These are phyloP conservation scores for Dendroctonus ponderosae DNA, from an alignment of 1,140 invertebrate species.

Conservation along the genomic window DNA sequence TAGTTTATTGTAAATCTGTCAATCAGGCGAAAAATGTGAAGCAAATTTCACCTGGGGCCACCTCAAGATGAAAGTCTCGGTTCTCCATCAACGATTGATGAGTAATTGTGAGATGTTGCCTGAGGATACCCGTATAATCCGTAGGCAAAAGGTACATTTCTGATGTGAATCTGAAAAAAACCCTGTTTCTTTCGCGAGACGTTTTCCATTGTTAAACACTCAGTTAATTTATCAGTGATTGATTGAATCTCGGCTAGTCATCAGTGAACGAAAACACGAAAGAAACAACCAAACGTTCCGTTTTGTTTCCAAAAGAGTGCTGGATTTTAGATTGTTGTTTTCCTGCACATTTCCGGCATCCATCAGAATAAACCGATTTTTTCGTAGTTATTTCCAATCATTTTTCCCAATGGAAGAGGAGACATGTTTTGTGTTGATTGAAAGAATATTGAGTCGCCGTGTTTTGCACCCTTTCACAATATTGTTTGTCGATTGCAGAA, in stretches of 20 bases:
- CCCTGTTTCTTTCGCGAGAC: too few relatives aligned
- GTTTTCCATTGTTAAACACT: too few relatives aligned
- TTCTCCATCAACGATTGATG: too few relatives aligned
- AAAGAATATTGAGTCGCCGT: constrained; percentile 42
- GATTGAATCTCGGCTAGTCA: background rate
- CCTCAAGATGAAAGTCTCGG: too few relatives aligned
- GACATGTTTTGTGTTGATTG: constrained; percentile 41
- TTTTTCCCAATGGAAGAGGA: constrained; percentile 39
- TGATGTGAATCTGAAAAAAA: too few relatives aligned
- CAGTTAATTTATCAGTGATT: too few relatives aligned
- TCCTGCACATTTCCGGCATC: constrained; percentile 24
- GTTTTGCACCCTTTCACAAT: constrained; percentile 38
- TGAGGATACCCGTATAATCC: background rate
- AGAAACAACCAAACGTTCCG: constrained; percentile 3
- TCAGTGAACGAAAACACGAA: background rate
- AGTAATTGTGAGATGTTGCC: background rate
- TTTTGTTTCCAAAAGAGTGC: constrained; percentile 21
- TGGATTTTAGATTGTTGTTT: constrained; percentile 27
- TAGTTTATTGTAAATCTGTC: too few relatives aligned
- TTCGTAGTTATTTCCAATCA: constrained; percentile 35
- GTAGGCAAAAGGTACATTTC: background rate
- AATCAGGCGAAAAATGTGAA: background rate
- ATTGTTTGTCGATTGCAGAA: constrained; percentile 43
- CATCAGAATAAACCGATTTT: constrained; percentile 19
- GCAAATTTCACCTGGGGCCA: too few relatives aligned